Conservation (phyloP, 2,113 vertebrate species). For the Pangasianodon hypophthalmus region DNA sequence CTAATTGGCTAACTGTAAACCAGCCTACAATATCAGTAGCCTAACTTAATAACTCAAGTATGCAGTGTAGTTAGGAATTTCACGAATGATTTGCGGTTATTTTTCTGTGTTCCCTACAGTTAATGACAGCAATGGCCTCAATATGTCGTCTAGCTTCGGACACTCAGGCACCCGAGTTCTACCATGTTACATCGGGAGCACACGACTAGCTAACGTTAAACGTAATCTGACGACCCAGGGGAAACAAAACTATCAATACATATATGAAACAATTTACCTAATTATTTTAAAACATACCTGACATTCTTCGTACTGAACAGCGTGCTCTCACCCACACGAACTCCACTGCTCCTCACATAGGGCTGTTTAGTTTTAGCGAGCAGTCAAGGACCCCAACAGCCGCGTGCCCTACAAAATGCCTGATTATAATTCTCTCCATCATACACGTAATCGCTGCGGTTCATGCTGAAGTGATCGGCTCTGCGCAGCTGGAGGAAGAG, state of each 20-base stretch:
- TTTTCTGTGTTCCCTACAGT: background rate
- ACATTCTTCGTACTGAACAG: slow-evolving; percentile 43
- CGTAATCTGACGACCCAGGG: background rate
- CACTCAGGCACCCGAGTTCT: background rate
- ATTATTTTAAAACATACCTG: slow-evolving; percentile 28
- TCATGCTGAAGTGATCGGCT: background rate
- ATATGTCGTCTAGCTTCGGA: too few species aligned
- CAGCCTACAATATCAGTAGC: background rate
- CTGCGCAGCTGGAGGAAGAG: too few species aligned
- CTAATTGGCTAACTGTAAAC: background rate
- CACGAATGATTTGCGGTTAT: background rate
- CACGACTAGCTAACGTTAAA: background rate
- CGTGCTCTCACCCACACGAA: background rate
- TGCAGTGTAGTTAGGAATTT: background rate
- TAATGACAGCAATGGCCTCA: background rate
- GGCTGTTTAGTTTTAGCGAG: slow-evolving; percentile 41
- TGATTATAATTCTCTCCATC: slow-evolving; percentile 28
- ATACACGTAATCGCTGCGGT: background rate
- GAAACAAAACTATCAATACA: background rate
- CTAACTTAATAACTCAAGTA: background rate
- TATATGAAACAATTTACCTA: background rate
- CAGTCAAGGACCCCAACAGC: slow-evolving; percentile 33
- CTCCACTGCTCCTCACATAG: slow-evolving; percentile 4
- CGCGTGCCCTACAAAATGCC: slow-evolving; percentile 11
- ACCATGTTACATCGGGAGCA: background rate